Percentiles rank a stretch among this genome's conserved stretches.
Evolutionary conservation across 2,888 invertebrate genomes (phyloP).

Genomic region (Panorpa germanica): DNA sequence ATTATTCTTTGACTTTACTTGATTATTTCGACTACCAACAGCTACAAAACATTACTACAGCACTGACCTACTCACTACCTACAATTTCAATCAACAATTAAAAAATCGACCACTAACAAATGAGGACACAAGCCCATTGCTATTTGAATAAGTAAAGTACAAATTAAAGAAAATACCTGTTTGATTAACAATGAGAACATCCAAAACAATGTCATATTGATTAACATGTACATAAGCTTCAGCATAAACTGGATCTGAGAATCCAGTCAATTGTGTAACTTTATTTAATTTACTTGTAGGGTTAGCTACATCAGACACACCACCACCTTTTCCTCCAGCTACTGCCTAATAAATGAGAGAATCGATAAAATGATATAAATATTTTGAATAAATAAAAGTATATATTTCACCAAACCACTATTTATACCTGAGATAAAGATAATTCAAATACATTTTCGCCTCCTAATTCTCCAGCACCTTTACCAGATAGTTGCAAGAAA

Average conservation of each 20-base stretch:
- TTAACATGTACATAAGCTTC: conserved; percentile 99
- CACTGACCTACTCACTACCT: too few relatives aligned
- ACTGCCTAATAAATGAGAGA: conserved; percentile 13
- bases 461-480: conserved; percentile 36
- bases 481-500: conserved; percentile 58
- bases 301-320: conserved; percentile 28
- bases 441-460: conserved; percentile 74
- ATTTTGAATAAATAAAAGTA: too few relatives aligned
- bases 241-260: conserved; percentile 98
- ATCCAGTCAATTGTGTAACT: conserved; percentile 94
- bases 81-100: too few relatives aligned
- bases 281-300: conserved; percentile 43
- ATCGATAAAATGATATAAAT: neutral
- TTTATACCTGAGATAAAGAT: too few relatives aligned
- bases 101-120: too few relatives aligned
- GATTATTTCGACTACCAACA: too few relatives aligned
- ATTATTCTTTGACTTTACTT: too few relatives aligned
- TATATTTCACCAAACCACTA: too few relatives aligned
- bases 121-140: too few relatives aligned
- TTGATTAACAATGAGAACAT: conserved; percentile 96
- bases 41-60: too few relatives aligned
- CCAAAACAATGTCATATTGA: conserved; percentile 95
- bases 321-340: conserved; percentile 16
- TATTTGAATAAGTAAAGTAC: too few relatives aligned
- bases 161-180: conserved; percentile 43